These are phyloP conservation scores for Stomorhina lunata DNA, from an alignment of 2,888 invertebrate species.

Conservation along the genomic window DNA sequence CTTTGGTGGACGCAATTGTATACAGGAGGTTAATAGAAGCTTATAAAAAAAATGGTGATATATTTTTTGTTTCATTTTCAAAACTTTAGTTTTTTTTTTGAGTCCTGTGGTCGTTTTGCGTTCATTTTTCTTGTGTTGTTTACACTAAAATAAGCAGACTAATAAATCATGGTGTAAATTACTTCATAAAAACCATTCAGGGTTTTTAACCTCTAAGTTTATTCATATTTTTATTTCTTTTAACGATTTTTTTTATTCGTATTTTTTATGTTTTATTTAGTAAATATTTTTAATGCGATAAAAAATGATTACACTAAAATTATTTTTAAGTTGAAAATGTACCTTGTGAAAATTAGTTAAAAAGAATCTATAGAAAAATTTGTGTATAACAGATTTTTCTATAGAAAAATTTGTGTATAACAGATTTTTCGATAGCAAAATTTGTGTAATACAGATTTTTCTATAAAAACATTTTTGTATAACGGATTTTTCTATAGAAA, in stretches of 20 bases:
- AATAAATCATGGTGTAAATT: constrained; percentile 72
- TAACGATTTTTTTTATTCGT: too few species aligned
- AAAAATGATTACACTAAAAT: constrained; percentile 3
- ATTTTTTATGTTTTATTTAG: neutral
- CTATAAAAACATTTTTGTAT: too few species aligned
- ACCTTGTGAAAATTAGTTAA: too few species aligned
- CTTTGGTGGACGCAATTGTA: neutral
- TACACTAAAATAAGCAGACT: constrained; percentile 55
- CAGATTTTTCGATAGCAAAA: too few species aligned
- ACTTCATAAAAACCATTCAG: constrained; percentile 69
- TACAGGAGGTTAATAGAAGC: neutral
- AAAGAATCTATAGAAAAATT: too few species aligned
- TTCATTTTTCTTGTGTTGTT: constrained; percentile 13
- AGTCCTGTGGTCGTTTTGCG: neutral
- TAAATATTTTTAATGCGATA: neutral
- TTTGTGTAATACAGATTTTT: too few species aligned
- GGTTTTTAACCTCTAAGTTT: constrained; percentile 54
- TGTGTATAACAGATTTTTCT: neutral
- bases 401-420: too few species aligned
- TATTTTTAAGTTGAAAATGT: too few species aligned
- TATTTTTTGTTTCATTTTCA: neutral
- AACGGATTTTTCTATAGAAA: too few species aligned
- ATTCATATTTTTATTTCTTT: constrained; percentile 13
- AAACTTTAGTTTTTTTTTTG: neutral
- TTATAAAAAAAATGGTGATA: neutral